Conservation (phyloP, 2,797 vertebrate species). For the Peromyscus eremicus region DNA sequence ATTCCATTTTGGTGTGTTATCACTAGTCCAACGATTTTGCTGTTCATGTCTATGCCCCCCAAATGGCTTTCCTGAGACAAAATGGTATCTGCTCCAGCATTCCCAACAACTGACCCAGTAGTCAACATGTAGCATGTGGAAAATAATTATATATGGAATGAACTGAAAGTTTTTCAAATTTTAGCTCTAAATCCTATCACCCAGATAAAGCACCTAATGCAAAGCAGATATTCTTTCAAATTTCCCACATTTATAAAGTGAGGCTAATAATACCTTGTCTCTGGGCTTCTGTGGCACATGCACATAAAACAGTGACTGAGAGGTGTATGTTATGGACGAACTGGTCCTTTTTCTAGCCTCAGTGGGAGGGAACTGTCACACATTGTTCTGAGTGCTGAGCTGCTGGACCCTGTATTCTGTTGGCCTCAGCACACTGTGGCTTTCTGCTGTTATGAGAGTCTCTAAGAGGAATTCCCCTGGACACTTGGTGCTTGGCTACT, state of each 20-base stretch:
- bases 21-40: background rate
- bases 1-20: too few species aligned
- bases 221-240: background rate
- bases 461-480: background rate
- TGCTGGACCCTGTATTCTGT: rapidly evolving
- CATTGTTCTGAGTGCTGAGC: background rate
- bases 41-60: background rate
- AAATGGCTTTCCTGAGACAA: background rate
- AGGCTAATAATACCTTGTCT: background rate
- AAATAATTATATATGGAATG: background rate
- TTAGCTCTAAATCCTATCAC: background rate
- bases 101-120: background rate
- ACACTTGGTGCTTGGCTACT: background rate
- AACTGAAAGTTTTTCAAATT: background rate
- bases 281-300: background rate
- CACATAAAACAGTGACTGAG: background rate
- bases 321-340: background rate
- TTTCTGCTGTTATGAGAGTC: background rate
- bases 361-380: background rate
- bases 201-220: background rate
- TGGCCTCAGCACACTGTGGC: background rate
- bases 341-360: background rate
- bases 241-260: background rate
- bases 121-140: background rate
- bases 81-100: background rate